phyloP scores from a whole-genome alignment of 2,797 vertebrate species.

The Lepidocolaptes lacrymiger region DNA sequence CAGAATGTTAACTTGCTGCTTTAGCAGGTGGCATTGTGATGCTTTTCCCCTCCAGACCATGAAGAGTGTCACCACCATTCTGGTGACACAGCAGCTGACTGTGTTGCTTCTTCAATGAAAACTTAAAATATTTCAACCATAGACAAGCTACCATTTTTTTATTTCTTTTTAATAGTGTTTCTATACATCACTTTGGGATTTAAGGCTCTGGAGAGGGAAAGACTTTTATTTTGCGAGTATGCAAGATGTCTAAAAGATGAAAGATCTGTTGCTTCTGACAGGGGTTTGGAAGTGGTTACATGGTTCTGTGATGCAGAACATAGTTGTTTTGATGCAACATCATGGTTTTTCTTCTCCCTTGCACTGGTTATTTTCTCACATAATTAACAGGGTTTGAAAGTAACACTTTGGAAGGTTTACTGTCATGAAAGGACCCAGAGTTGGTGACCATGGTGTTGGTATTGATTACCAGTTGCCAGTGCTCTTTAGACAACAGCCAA shows the following conservation, averaged over 20 bases:
- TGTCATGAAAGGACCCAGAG: neutral
- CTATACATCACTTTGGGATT: neutral
- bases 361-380: neutral
- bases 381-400: neutral
- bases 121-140: neutral
- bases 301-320: neutral
- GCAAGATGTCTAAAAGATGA: neutral
- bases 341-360: neutral
- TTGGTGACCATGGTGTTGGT: accelerated
- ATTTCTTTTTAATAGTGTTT: neutral
- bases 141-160: neutral
- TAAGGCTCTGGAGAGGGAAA: neutral
- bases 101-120: neutral
- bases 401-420: accelerated
- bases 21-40: neutral
- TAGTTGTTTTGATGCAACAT: neutral
- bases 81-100: neutral
- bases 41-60: neutral
- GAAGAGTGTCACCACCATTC: neutral
- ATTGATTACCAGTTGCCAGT: neutral
- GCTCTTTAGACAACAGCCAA: neutral
- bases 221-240: neutral
- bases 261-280: neutral
- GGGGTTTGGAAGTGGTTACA: neutral
- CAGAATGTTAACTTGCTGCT: neutral